phyloP scores from a whole-genome alignment of 2,113 vertebrate species.

The Galeopterus variegatus region DNA sequence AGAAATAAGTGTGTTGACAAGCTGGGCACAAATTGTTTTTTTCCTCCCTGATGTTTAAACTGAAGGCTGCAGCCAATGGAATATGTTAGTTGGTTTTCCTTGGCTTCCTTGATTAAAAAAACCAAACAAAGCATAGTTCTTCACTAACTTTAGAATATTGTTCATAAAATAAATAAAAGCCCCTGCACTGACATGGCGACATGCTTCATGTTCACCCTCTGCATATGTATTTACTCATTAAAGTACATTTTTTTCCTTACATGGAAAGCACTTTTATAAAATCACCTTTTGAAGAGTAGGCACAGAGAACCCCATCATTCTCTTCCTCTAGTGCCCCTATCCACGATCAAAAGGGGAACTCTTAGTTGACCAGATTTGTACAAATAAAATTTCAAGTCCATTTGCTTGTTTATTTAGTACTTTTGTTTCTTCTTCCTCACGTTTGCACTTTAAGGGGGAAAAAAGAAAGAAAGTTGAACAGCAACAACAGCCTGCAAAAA shows the following conservation, averaged over 20 bases:
- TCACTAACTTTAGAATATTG: slow-evolving; percentile 83
- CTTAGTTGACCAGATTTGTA: slow-evolving; percentile 86
- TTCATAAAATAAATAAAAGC: slow-evolving; percentile 86
- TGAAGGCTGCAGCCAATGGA: slow-evolving; percentile 77
- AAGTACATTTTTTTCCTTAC: slow-evolving; percentile 64
- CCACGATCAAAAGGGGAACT: slow-evolving; percentile 57
- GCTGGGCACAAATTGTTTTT: slow-evolving; percentile 76
- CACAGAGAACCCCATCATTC: slow-evolving; percentile 17
- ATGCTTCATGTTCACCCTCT: slow-evolving; percentile 87
- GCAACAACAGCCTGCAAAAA: slow-evolving; percentile 30
- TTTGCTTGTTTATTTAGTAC: slow-evolving; percentile 80
- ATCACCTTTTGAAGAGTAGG: slow-evolving; percentile 58
- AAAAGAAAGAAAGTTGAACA: background rate
- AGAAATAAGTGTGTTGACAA: slow-evolving; percentile 84
- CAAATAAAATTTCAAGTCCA: slow-evolving; percentile 84
- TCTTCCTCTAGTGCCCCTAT: slow-evolving; percentile 47
- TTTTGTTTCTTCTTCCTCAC: slow-evolving; percentile 74
- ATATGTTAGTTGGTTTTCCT: slow-evolving; percentile 82
- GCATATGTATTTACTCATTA: slow-evolving; percentile 84
- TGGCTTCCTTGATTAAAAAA: slow-evolving; percentile 82
- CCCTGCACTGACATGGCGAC: slow-evolving; percentile 83
- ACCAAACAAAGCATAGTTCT: slow-evolving; percentile 77
- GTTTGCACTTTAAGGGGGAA: slow-evolving; percentile 77
- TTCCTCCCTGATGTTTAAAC: slow-evolving; percentile 79
- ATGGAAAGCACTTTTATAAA: slow-evolving; percentile 67